Base-by-base conservation (phyloP, 2,797 vertebrate genomes). In the Lutjanus campechanus region DNA sequence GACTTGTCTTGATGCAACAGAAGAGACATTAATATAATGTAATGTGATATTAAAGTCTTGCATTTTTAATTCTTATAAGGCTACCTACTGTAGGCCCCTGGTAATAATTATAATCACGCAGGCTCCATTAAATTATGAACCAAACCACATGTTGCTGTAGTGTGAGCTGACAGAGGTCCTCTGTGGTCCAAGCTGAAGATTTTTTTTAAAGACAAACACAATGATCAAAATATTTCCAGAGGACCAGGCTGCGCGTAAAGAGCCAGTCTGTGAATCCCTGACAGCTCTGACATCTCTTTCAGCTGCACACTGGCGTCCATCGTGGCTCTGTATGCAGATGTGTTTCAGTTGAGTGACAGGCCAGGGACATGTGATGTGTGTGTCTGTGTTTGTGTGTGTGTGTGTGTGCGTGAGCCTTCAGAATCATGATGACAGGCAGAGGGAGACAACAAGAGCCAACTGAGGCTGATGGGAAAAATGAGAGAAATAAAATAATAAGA, bases 251-350 rank as follows among this genome's bases (percentile, higher is more conserved):
- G 44, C 69, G 58, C 3, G 12, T 15, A n/a, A 17, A 76, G 41
- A 54, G 11, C 43, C 6, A 9, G 49, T 16, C 64, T 54, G 20
- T 73, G 40, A 64, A 13, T 49, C 20, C 50, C 25, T 70, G 81
- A 78, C 76, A 70, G 66, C 53, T 43, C 22, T 69, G 46, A 73
- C 58, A 58, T 29, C 43, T 53, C 46, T 76, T 25, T 81, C 29
- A 69, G 54, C 54, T 46, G 25, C 25, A 16, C 22, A 19, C 17
- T 1, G 0, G 20, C 2, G 1, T 61, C 20, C 49, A 13, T 7
- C 1, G 17, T 19, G 67, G 22, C 51, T 47, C 59, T 50, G 47
- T 7, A 20, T 25, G 17, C 36, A 36, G 56, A 51, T 40, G 29
- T 6, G 16, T 49, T 66, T 47, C n/a, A 29, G 22, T 22, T 19